Conservation (phyloP, 2,113 vertebrate genomes). For the Indicator maculatus region DNA sequence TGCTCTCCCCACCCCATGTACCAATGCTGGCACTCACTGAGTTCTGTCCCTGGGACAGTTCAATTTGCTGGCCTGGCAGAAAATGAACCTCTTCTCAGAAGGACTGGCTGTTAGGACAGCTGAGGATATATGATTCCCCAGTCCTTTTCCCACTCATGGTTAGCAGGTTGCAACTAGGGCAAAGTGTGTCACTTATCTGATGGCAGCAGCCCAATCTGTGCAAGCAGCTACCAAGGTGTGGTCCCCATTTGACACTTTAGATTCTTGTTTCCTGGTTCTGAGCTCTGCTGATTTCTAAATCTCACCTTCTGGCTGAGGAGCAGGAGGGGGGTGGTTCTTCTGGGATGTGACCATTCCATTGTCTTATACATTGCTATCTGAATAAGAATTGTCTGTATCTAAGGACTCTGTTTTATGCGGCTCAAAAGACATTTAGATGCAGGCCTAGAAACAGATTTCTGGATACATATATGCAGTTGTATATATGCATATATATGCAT, state of each 20-base stretch:
- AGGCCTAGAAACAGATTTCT: not conserved
- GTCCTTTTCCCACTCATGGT: not conserved
- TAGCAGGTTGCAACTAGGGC: not conserved
- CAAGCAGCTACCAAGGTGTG: not conserved
- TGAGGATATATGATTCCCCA: not conserved
- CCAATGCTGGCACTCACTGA: not conserved
- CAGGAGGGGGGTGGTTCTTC: not conserved
- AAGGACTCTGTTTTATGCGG: not conserved
- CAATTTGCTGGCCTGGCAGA: not conserved
- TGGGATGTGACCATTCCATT: not conserved
- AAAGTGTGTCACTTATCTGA: not conserved
- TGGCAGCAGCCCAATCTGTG: not conserved
- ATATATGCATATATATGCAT: not conserved
- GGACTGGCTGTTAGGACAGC: not conserved
- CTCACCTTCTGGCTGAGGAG: not conserved
- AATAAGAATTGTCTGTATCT: not conserved
- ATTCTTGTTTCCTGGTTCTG: not conserved
- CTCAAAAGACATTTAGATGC: not conserved
- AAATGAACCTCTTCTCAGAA: not conserved
- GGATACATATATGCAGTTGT: not conserved
- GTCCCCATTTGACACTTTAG: rapidly evolving
- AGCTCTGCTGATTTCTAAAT: not conserved
- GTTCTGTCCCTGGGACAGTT: not conserved
- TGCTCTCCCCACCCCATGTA: not conserved
- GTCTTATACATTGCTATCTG: not conserved